Evolutionary conservation across 2,113 vertebrate genomes (phyloP), one percentile per base, ranked within the genome.

Genomic region (Panurus biarmicus): DNA sequence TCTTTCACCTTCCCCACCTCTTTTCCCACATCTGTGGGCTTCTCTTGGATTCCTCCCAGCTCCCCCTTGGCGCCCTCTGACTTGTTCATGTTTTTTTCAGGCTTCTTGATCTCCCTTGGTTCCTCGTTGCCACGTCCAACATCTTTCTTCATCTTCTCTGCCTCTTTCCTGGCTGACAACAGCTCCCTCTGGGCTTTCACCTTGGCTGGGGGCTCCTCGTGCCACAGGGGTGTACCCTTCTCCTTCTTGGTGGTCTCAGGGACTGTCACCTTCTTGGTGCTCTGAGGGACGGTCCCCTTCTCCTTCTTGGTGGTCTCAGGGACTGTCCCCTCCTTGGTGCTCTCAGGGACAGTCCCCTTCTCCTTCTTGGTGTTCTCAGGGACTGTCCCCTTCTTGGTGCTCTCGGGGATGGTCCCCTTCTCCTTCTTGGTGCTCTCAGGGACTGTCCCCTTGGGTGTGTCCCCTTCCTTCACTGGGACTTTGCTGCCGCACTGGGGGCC

Each of bases 11-110:
- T 97, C 92, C 36, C 97, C 95, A 7, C 85, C 29, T 92, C 93
- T 74, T 97, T 93, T 65, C 85, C 87, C 76, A 73, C 87, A 84
- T 94, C 95, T 50, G 64, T 58, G 7, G 89, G 29, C 80, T 88
- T 91, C 29, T 69, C 80, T 77, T 64, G 60, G 42, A 21, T 35
- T 53, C 61, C 67, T 80, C 64, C 91, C 1, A 5, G 45, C 23
- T 93, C 51, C 44, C 61, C 90, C 48, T 79, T 94, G 48, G 31
- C 21, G 5, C 28, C 54, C 58, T 93, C 92, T 25, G 66, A 19
- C 16, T 93, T 94, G 26, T 28, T 50, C 5, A 5, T 40, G 6
- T 3, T 1, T 85, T 93, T 94, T 51, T 81, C 87, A 20, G 40
- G 76, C 45, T 62, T 71, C 53, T 36, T 75, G 5, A 65, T 60